phyloP scores from a whole-genome alignment of 2,113 vertebrate genomes.

The Microcebus tavaratra region DNA sequence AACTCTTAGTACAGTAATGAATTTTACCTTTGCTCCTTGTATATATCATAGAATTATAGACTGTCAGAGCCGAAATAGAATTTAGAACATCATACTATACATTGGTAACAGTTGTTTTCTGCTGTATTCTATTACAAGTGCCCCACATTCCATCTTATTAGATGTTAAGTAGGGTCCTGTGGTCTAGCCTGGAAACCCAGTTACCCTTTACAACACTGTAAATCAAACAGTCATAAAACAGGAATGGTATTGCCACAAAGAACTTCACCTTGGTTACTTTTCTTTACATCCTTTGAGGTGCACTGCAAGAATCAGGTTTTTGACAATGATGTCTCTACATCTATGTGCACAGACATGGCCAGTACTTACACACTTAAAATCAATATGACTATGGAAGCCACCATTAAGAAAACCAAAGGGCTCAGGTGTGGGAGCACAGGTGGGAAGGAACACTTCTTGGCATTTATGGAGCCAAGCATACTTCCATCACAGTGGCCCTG shows the following conservation, averaged over 20 bases:
- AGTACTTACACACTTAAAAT: not conserved
- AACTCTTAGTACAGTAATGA: slow-evolving; percentile 49
- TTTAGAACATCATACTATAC: not conserved
- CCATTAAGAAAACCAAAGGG: not conserved
- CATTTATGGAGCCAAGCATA: not conserved
- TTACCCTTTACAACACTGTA: not conserved
- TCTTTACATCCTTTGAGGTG: not conserved
- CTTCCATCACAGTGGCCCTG: not conserved
- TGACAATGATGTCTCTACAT: not conserved
- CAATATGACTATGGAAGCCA: not conserved
- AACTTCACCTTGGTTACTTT: not conserved
- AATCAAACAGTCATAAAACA: slow-evolving; percentile 14
- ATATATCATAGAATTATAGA: not conserved
- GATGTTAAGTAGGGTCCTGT: not conserved
- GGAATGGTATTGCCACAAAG: not conserved
- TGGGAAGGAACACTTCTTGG: not conserved
- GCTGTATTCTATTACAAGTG: slow-evolving; percentile 29
- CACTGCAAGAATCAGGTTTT: not conserved
- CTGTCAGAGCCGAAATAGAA: slow-evolving; percentile 36
- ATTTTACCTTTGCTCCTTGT: slow-evolving; percentile 61
- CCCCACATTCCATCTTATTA: not conserved
- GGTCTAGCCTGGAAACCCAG: slow-evolving; percentile 32
- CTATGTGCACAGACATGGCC: not conserved
- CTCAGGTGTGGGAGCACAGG: not conserved
- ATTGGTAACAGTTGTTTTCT: not conserved